phyloP scores from a whole-genome alignment of 2,113 vertebrate genomes.

The Natator depressus region DNA sequence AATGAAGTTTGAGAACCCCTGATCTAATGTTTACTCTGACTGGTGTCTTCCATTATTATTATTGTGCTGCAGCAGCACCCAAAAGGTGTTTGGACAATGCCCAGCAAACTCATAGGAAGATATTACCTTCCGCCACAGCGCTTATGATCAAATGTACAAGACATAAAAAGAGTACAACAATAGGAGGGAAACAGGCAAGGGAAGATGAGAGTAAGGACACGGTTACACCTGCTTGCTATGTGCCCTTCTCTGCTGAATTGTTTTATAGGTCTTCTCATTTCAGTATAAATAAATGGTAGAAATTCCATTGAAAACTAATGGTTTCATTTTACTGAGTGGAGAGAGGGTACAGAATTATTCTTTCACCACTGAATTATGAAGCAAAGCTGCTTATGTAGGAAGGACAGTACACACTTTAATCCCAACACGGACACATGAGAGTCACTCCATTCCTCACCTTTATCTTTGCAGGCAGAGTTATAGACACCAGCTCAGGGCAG shows the following conservation, averaged over 20 bases:
- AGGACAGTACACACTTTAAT: neutral
- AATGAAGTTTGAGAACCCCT: too few relatives aligned
- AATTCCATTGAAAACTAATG: neutral
- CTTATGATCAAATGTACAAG: neutral
- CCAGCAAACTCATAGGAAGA: neutral
- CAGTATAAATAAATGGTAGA: neutral
- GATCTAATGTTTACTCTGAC: neutral
- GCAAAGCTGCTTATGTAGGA: neutral
- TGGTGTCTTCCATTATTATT: neutral
- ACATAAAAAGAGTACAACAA: neutral
- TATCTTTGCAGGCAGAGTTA: constrained; percentile 81
- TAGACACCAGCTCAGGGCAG: constrained; percentile 85
- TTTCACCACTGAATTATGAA: neutral
- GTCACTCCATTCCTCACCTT: constrained; percentile 80
- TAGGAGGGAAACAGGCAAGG: neutral
- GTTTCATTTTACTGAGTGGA: neutral
- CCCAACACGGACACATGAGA: fast-evolving
- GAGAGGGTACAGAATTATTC: neutral
- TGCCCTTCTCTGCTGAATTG: neutral
- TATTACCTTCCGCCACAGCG: neutral
- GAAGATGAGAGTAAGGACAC: neutral
- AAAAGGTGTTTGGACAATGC: neutral
- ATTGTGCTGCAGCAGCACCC: neutral
- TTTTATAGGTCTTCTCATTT: neutral
- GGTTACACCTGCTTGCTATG: neutral